Evolutionary conservation across 2,113 vertebrate species (phyloP), one percentile per base, ranked within the genome.

Genomic region (Ochotona princeps): DNA sequence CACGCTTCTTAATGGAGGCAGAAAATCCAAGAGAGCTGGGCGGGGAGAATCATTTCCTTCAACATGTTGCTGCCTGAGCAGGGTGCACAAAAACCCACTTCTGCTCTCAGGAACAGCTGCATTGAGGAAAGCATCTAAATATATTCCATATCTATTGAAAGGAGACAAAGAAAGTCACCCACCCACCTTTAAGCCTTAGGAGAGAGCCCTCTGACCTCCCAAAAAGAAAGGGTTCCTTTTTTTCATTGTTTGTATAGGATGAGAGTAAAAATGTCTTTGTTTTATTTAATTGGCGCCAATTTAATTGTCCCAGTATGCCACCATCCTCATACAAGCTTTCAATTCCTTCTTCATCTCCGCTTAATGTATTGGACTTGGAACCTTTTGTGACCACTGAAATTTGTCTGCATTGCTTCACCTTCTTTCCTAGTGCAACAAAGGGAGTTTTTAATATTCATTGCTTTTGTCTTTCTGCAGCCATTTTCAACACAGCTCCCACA

Each of bases 1-100:
- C 87, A 93, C 9, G 18, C 49, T 72, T 87, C 84, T 94, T 74
- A 4, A 1, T 66, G 57, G 73, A 96, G 94, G 95, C 80, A 70
- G 73, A 94, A 80, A 67, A 76, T 75, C 95, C 90, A 66, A 63
- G 82, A 96, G 89, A 95, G 94, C 73, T 78, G 75, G 20, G 96
- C 88, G 96, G 96, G 95, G 81, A 83, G 75, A 97, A 67, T 90
- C 2, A 0, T 97, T 98, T 97, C 92, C 91, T 89, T 92, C 92
- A 70, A 57, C 51, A 25, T 83, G 83, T 92, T 95, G 74, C 83
- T 94, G 80, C 72, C 73, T 89, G 80, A 65, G 65, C 47, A 82
- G 23, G 65, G 70, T 83, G 83, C 83, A 35, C 89, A 93, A 65
- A 90, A 90, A 38, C 82, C 74, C 67, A 47, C 78, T 78, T 85